Evolutionary conservation across 2,113 vertebrate species (phyloP), one percentile per base, ranked within the genome.

Genomic region (Phyllopteryx taeniolatus): DNA sequence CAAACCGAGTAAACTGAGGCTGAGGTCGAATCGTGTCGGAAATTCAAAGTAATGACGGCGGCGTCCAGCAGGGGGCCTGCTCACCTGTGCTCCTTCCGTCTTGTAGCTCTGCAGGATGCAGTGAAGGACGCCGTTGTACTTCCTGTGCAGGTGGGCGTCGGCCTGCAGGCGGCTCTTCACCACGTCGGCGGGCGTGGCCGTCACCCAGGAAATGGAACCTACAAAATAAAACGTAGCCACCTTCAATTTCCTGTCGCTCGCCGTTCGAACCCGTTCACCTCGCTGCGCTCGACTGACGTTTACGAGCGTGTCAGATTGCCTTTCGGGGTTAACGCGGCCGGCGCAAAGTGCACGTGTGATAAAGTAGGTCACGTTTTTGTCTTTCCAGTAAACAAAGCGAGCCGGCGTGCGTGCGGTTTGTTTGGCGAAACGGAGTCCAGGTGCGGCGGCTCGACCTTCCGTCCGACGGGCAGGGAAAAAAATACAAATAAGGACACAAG

Each of bases 81-180:
- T 95, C 93, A 99, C 98, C 89, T 95, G 95, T 20, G 94, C 70
- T 19, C 97, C 98, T 83, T 99, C 97, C 0, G 92, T 93, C 74
- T 72, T 93, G 91, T 98, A 98, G 90, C 96, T 97, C 85, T 95
- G 91, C 63, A 83, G 51, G 81, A 98, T 95, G 80, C 97, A 99
- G 86, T 99, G 96, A 14, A 94, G 22, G 39, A 94, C 88, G 19
- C 98, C 97, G 68, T 68, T 95, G 90, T 98, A 99, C 81, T 95
- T 98, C 83, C 92, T 95, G 66, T 91, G 85, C 80, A 92, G 90
- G 81, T 95, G 92, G 27, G 93, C 91, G n/a, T 99, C 97, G 0
- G 98, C 96, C 88, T 99, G 97, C 80, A 99, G 83, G 2, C 98
- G 94, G 79, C 95, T 98, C 91, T 99, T 99, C 83, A 99, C 91